Evolutionary conservation across 2,797 vertebrate genomes (phyloP), one percentile per base, ranked within the genome.

Genomic region (Eptatretus atami): DNA sequence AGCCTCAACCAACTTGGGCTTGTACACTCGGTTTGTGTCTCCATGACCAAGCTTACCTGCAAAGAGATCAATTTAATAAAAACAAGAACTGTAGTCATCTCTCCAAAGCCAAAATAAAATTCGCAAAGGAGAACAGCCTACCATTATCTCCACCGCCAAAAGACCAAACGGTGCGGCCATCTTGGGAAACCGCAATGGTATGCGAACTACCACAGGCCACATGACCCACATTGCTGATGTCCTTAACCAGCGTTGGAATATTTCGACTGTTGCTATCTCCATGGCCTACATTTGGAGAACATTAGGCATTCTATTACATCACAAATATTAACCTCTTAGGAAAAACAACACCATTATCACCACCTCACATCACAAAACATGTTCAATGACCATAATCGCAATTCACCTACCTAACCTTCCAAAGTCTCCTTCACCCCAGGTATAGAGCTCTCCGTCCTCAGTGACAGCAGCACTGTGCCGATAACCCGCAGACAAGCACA

Each of bases 131-230:
- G 24, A n/a, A 66, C 44, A 64, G 71, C 76, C 64, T 73, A 81
- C 79, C 79, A 54, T 81, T 81, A 67, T 81, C 79, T 73, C 79
- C 79, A 72, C 79, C 79, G 69, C 79, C 79, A 73, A 81, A 81
- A 1, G 79, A 81, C 79, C 79, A 81, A 1, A 79, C 79, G 9
- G 79, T 79, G 68, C 79, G 74, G 15, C 79, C 79, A 67, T 81
- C 79, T 73, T 81, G 80, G 65, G 79, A 81, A 64, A 81, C 70
- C 64, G 79, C 77, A 69, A 81, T 80, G 0, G 79, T 80, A 65
- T 81, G 79, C 53, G 79, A 81, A 66, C 79, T 81, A 66, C 79
- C 79, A 71, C 79, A 81, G 12, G 79, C 80, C 66, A 80, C 79
- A 55, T 81, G 78, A 67, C 79, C 79, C 2, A 80, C 79, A 25